Conservation (phyloP, 2,113 vertebrate genomes). For the Sorex fumeus region DNA sequence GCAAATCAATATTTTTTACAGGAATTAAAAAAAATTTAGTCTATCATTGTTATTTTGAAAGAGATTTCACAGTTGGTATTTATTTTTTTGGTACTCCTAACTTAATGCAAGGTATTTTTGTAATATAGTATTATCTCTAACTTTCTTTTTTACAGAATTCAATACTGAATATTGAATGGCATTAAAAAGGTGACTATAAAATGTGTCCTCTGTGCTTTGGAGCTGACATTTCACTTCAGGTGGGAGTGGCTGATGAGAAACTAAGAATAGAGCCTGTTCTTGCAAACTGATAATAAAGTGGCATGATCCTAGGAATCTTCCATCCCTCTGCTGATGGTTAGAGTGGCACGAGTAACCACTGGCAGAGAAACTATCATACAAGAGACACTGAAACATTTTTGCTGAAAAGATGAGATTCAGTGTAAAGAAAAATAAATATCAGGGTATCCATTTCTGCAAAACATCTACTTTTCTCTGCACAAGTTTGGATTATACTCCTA, state of each 20-base stretch:
- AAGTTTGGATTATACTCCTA: background rate
- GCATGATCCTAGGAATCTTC: background rate
- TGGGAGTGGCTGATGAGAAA: background rate
- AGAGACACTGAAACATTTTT: background rate
- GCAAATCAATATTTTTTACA: slow-evolving; percentile 23
- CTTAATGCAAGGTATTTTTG: slow-evolving; percentile 22
- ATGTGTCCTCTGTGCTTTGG: background rate
- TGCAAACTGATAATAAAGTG: background rate
- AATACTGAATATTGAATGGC: background rate
- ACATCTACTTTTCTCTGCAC: background rate
- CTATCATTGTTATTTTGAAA: slow-evolving; percentile 30
- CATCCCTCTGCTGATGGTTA: background rate
- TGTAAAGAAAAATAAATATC: slow-evolving; percentile 35
- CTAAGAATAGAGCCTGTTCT: background rate
- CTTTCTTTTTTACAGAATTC: background rate
- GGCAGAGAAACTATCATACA: background rate
- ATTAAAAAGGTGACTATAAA: background rate
- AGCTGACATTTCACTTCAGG: background rate
- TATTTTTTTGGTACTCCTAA: background rate
- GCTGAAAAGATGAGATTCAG: background rate
- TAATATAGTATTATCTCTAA: background rate
- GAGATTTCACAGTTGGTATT: background rate
- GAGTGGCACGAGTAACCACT: background rate
- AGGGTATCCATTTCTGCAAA: background rate
- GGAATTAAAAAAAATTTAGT: background rate